Base-by-base conservation (phyloP, 1,140 invertebrate genomes). In the Grapholita molesta region DNA sequence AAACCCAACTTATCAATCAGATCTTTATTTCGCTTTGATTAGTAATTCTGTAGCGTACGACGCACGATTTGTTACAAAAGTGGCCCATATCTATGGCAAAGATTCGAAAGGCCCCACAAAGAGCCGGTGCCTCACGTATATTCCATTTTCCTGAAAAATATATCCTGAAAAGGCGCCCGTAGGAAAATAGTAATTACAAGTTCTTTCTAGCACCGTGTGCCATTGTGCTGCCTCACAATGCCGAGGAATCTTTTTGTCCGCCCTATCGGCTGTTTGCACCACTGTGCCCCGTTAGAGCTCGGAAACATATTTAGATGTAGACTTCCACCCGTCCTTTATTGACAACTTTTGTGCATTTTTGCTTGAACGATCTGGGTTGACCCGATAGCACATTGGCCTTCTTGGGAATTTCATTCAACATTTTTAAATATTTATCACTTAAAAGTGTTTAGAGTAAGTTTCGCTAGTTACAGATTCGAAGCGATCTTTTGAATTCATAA, bases 121-220 rank as follows among this genome's bases (percentile, higher is more conserved):
- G 69, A 67, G 70, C 2, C 33, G 28, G 52, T 66, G 18, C 52
- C 15, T 38, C 24, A 65, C 71, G 76, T 75, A 74, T 73, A 80
- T 82, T 73, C 69, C 65, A 80, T 75, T 82, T 77, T 77, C 73
- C 71, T 89, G 84, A 91, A 91, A 89, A 88, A 90, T 89, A 86
- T 77, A 87, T 80, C 79, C 72, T 87, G 83, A 90, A 91, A 88
- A 88, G 86, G 79, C 78, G 79, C 75, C 73, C 80, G 77, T 80
- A 86, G 88, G 87, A 89, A 90, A 90, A 89, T 89, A 86, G 88
- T 91, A 91, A 91, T 91, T 91, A 90, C 88, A 90, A 89, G 82
- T 85, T 84, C 79, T 79, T 79, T 82, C 75, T 73, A 70, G 70
- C 67, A 64, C 38, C 74, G 77, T 71, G 75, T 69, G 68, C 82